Evolutionary conservation across 2,888 invertebrate species (phyloP).

Genomic region (Mesopsocus fuscifrons): DNA sequence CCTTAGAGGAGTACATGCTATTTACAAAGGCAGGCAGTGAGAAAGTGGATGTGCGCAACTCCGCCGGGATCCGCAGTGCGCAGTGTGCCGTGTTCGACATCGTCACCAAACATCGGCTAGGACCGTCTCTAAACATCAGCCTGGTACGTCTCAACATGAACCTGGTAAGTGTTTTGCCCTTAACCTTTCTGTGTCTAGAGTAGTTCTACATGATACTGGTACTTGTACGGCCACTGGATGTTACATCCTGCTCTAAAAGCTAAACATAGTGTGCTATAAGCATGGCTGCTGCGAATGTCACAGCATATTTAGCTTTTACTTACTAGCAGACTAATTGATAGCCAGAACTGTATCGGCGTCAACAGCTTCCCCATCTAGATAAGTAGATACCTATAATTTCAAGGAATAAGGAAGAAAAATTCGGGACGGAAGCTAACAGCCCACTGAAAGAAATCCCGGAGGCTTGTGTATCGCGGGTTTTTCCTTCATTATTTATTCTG

Average conservation of each 20-base stretch:
- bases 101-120: slow-evolving; percentile 34
- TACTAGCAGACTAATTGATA: too few species aligned
- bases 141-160: slow-evolving; percentile 27
- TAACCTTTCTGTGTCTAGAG: slow-evolving; percentile 6
- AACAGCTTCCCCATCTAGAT: too few species aligned
- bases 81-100: slow-evolving; percentile 65
- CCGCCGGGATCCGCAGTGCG: slow-evolving; percentile 68
- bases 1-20: slow-evolving; percentile 81
- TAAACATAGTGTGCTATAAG: too few species aligned
- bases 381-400: not conserved
- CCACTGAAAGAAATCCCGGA: too few species aligned
- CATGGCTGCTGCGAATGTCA: too few species aligned
- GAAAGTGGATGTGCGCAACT: slow-evolving; percentile 70
- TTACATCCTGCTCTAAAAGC: too few species aligned
- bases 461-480: too few species aligned
- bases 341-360: too few species aligned
- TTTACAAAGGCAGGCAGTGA: slow-evolving; percentile 68
- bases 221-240: too few species aligned
- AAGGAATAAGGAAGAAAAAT: not conserved
- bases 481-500: too few species aligned
- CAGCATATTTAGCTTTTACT: not conserved
- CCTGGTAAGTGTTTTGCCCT: not conserved
- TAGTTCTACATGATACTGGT: too few species aligned
- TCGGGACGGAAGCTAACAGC: not conserved
- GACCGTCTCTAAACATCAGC: slow-evolving; percentile 36